A percentile compares a stretch with the other conserved stretches of the same genome.
phyloP scores from a whole-genome alignment of 1,140 invertebrate species.

The Vanessa atalanta region DNA sequence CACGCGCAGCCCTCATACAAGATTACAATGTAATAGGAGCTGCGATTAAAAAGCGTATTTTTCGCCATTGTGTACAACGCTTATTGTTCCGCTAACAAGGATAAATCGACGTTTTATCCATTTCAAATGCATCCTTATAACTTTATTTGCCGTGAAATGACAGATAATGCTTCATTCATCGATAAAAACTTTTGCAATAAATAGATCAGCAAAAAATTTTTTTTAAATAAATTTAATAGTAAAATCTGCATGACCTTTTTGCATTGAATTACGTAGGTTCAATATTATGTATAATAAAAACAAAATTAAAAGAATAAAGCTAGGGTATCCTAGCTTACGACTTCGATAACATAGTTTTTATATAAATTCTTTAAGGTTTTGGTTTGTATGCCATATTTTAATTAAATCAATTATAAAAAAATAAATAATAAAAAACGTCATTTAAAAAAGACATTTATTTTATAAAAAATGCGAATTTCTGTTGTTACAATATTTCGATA shows the following conservation, averaged over 20 bases:
- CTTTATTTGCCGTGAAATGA: slow-evolving; percentile 21
- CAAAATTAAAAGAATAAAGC: too few relatives aligned
- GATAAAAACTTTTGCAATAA: neutral
- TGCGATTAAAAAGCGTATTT: slow-evolving; percentile 60
- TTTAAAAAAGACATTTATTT: slow-evolving; percentile 72
- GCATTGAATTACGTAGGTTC: too few relatives aligned
- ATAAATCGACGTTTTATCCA: slow-evolving; percentile 60
- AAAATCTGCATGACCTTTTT: too few relatives aligned
- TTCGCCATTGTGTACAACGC: slow-evolving; percentile 40
- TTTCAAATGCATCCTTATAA: slow-evolving; percentile 29
- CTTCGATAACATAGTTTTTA: too few relatives aligned
- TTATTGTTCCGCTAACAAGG: slow-evolving; percentile 52
- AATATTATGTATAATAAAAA: too few relatives aligned
- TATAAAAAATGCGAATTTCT: slow-evolving; percentile 66
- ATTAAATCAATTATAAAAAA: neutral
- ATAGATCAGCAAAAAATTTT: neutral
- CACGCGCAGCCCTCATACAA: slow-evolving; percentile 55
- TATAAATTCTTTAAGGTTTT: too few relatives aligned
- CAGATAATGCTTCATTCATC: slow-evolving; percentile 7
- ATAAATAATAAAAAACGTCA: slow-evolving; percentile 42
- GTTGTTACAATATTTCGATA: slow-evolving; percentile 35
- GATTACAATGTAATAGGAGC: slow-evolving; percentile 69
- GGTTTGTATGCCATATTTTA: neutral
- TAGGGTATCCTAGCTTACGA: too few relatives aligned
- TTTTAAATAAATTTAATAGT: neutral